phyloP scores from a whole-genome alignment of 35 echinoderm and acorn worm genomes.

The Ophioderma brevispina region DNA sequence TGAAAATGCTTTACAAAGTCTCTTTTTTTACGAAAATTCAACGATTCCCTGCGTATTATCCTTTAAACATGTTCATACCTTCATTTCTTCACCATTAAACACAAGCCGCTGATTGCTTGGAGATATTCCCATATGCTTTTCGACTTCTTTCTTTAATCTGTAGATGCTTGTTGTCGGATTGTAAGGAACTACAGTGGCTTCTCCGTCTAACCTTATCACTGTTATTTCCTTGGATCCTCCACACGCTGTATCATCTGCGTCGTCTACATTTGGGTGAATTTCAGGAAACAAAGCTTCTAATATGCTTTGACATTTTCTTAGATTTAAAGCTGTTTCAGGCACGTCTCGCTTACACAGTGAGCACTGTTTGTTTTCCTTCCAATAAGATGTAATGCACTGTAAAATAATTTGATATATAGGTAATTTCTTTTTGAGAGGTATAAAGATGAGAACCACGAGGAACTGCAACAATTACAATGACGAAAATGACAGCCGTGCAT shows the following conservation, averaged over 20 bases:
- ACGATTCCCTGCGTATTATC: too few relatives aligned
- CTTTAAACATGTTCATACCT: slow-evolving; percentile 24
- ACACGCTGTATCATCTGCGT: not conserved
- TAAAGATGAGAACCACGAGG: too few relatives aligned
- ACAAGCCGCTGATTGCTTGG: slow-evolving; percentile 32
- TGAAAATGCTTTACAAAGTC: too few relatives aligned
- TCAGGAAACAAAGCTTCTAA: slow-evolving; percentile 26
- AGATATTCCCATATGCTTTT: not conserved
- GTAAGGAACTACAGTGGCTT: not conserved
- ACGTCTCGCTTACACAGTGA: not conserved
- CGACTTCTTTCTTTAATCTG: not conserved
- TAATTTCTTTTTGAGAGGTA: too few relatives aligned
- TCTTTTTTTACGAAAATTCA: too few relatives aligned
- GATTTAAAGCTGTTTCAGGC: not conserved
- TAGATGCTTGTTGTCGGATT: not conserved
- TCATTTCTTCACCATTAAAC: slow-evolving; percentile 38
- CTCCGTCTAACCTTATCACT: slow-evolving; percentile 28
- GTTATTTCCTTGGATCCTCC: not conserved
- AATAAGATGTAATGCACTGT: slow-evolving; percentile 21
- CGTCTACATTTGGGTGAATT: not conserved
- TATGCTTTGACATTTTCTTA: not conserved
- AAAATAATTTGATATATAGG: not conserved
- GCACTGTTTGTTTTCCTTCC: not conserved
- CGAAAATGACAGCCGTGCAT: too few relatives aligned
- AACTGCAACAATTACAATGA: too few relatives aligned